Percentiles rank a stretch among this genome's conserved stretches.
These are phyloP conservation scores for Tachyglossus aculeatus DNA, from an alignment of 2,797 vertebrate species.

Conservation along the genomic window DNA sequence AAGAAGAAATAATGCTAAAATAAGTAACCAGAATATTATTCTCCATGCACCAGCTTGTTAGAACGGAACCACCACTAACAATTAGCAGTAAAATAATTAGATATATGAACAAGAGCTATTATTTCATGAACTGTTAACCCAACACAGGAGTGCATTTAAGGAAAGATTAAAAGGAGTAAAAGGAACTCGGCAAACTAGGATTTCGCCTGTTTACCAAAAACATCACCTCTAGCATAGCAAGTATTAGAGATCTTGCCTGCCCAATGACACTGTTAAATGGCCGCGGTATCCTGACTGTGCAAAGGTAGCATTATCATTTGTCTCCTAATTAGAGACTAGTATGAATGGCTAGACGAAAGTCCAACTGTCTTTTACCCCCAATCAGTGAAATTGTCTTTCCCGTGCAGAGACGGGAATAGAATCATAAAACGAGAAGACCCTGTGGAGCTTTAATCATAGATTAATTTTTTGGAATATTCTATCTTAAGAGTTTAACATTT, in stretches of 20 bases:
- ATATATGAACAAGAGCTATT: too few species aligned
- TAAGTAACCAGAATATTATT: not conserved
- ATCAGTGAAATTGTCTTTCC: conserved; percentile 71
- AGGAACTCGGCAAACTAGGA: too few species aligned
- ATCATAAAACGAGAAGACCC: conserved; percentile 72
- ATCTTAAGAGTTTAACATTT: accelerated
- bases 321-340: conserved; percentile 74
- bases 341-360: conserved; percentile 71
- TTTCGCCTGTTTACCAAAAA: conserved; percentile 82
- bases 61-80: conserved; percentile 44
- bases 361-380: conserved; percentile 64
- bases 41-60: not conserved
- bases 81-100: conserved; percentile 31
- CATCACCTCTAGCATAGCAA: conserved; percentile 63
- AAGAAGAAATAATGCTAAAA: too few species aligned
- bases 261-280: conserved; percentile 69
- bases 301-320: conserved; percentile 78
- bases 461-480: too few species aligned
- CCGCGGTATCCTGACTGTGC: too few species aligned
- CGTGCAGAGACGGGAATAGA: conserved; percentile 63
- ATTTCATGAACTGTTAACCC: not conserved
- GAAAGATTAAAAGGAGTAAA: conserved; percentile 63
- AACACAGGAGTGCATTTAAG: not conserved
- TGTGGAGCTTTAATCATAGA: conserved; percentile 71
- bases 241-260: conserved; percentile 68